These are phyloP conservation scores for Lutjanus argentimaculatus DNA, from an alignment of 2,797 vertebrate genomes.

Conservation along the genomic window DNA sequence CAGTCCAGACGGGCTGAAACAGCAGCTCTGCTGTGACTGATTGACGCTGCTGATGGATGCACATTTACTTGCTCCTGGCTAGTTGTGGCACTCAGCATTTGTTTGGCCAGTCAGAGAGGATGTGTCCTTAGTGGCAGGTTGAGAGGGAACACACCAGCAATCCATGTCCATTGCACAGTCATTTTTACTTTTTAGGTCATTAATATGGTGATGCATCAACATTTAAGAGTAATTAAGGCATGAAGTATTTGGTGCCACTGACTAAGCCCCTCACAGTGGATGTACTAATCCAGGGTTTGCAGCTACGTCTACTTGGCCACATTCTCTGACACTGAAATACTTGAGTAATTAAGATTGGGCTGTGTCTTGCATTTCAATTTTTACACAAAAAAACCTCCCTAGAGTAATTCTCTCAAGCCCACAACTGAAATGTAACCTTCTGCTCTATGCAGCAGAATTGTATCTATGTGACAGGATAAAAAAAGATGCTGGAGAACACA, in stretches of 20 bases:
- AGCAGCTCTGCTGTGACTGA: constrained; percentile 42
- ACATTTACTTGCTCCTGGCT: constrained; percentile 50
- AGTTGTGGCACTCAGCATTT: constrained; percentile 46
- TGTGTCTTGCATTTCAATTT: constrained; percentile 14
- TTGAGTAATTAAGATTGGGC: constrained; percentile 13
- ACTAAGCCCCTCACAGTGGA: constrained; percentile 25
- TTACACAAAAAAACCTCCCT: neutral
- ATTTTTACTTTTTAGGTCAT: constrained; percentile 12
- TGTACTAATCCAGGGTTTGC: constrained; percentile 32
- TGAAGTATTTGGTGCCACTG: constrained; percentile 16
- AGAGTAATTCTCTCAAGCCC: constrained; percentile 28
- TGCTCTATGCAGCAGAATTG: constrained; percentile 11
- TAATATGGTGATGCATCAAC: constrained; percentile 8
- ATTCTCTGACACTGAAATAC: constrained; percentile 27
- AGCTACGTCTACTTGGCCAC: constrained; percentile 17
- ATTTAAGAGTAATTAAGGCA: constrained; percentile 32
- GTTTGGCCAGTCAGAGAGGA: constrained; percentile 48
- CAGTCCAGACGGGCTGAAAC: constrained; percentile 26
- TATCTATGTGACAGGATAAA: constrained; percentile 24
- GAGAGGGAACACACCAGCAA: constrained; percentile 12
- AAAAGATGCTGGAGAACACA: neutral
- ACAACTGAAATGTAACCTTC: constrained; percentile 15
- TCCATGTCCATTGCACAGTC: neutral
- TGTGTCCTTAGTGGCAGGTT: constrained; percentile 39
- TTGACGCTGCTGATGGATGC: constrained; percentile 53